phyloP scores from a whole-genome alignment of 2,888 invertebrate genomes.

The Epinotia nisella region DNA sequence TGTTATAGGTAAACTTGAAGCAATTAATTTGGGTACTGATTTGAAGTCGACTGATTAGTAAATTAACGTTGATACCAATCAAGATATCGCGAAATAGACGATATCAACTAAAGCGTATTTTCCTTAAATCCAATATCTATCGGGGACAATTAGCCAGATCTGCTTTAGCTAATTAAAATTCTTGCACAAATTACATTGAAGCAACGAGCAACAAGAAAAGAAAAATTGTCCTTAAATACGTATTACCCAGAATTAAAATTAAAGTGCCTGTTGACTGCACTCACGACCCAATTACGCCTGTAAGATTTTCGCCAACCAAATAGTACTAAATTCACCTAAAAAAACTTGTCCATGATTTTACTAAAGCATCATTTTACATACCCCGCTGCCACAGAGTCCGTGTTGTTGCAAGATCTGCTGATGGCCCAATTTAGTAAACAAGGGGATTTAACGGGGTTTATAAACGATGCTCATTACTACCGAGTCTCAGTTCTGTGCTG shows the following conservation, averaged over 20 bases:
- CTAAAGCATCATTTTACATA: constrained; percentile 22
- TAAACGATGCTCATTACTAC: constrained; percentile 31
- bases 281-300: not conserved
- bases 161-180: not conserved
- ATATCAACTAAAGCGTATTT: no score
- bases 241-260: not conserved
- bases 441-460: constrained; percentile 9
- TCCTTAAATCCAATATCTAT: no score
- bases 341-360: not conserved
- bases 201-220: not conserved
- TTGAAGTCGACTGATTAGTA: no score
- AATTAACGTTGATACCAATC: no score
- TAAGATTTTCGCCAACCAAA: not conserved
- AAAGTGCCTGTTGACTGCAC: not conserved
- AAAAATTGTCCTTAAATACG: not conserved
- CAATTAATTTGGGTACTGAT: no score
- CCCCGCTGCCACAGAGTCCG: constrained; percentile 3
- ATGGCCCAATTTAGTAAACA: constrained; percentile 28
- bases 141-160: no score
- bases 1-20: no score
- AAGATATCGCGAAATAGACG: no score
- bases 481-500: not conserved
- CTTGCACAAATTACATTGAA: not conserved
- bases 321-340: no score
- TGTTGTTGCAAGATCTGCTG: constrained; percentile 3